phyloP scores from a whole-genome alignment of 2,797 vertebrate species.

The Phalloptychus januarius region DNA sequence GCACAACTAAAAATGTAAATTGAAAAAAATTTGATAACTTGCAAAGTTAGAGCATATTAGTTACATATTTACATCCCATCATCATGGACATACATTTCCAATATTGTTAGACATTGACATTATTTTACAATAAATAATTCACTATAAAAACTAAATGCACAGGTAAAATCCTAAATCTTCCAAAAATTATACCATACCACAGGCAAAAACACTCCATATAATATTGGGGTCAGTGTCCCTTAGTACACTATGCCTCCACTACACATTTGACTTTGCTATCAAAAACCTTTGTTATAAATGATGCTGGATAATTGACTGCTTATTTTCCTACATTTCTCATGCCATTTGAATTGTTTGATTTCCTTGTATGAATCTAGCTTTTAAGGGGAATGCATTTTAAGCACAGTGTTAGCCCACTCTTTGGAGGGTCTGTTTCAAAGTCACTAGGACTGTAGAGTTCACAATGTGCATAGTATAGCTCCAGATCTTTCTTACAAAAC shows the following conservation, averaged over 20 bases:
- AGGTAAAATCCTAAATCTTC: not conserved
- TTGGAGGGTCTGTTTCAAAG: not conserved
- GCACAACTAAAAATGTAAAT: not conserved
- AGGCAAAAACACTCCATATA: not conserved
- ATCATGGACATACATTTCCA: not conserved
- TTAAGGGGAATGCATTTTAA: not conserved
- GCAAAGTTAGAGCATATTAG: not conserved
- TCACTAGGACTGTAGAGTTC: not conserved
- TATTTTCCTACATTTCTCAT: not conserved
- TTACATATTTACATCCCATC: not conserved
- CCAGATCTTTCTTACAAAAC: not conserved
- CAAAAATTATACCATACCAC: not conserved
- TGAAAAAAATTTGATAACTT: not conserved
- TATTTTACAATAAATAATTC: not conserved
- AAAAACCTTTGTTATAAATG: not conserved
- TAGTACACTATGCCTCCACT: not conserved
- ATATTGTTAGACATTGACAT: not conserved
- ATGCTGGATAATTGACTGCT: not conserved
- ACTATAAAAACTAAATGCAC: not conserved
- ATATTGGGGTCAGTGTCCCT: not conserved
- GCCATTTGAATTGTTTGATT: not conserved
- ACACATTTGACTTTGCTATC: not conserved
- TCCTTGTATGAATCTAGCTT: not conserved
- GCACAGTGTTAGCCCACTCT: not conserved
- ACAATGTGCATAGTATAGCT: not conserved